Percentiles rank a stretch among this genome's conserved stretches.
Evolutionary conservation across 2,888 invertebrate species (phyloP).

Genomic region (Poecilobothrus nobilitatus): DNA sequence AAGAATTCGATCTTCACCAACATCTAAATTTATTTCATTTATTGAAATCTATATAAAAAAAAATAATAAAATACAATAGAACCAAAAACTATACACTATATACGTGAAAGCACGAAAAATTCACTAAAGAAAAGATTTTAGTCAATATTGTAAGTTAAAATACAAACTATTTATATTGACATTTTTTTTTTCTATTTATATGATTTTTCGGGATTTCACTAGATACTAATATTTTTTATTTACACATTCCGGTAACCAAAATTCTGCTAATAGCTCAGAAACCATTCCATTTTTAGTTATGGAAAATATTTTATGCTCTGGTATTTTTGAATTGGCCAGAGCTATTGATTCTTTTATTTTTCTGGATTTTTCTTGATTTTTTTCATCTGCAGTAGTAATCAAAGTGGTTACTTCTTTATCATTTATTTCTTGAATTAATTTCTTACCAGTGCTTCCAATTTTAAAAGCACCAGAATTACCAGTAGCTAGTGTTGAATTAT

Average conservation of each 20-base stretch:
- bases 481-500: conserved; percentile 7
- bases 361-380: conserved; percentile 19
- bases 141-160: neutral
- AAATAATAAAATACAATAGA: neutral
- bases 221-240: conserved; percentile 19
- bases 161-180: neutral
- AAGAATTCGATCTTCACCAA: conserved; percentile 68
- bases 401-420: conserved; percentile 25
- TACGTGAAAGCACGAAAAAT: neutral
- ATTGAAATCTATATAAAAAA: conserved; percentile 46
- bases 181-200: too few species aligned
- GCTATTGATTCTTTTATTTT: conserved; percentile 29
- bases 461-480: conserved; percentile 2
- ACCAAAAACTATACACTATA: too few species aligned
- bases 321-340: conserved; percentile 38
- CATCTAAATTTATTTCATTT: conserved; percentile 56
- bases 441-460: conserved; percentile 11
- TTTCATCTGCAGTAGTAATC: conserved; percentile 28
- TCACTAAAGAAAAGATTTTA: neutral
- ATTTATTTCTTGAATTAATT: conserved; percentile 55
- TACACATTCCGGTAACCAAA: conserved; percentile 42
- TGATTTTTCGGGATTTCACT: neutral
- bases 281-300: conserved; percentile 45
- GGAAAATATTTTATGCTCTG: conserved; percentile 53
- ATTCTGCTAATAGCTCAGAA: conserved; percentile 38